These are phyloP conservation scores for Macaria liturata DNA, from an alignment of 2,888 invertebrate species.

Conservation along the genomic window DNA sequence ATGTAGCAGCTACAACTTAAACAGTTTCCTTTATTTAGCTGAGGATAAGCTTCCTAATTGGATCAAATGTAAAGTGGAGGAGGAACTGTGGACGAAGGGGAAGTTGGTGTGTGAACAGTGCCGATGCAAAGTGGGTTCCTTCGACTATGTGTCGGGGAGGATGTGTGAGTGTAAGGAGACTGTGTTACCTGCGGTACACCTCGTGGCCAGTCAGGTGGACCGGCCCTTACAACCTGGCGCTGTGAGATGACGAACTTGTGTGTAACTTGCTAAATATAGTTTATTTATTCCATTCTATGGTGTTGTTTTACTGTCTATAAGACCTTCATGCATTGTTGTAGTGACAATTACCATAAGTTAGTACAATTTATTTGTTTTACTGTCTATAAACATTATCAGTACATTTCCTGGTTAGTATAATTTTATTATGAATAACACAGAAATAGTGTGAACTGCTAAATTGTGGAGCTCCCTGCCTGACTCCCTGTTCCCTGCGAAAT, in stretches of 20 bases:
- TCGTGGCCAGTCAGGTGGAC: slow-evolving; percentile 86
- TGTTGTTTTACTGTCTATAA: slow-evolving; percentile 9
- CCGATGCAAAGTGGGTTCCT: slow-evolving; percentile 84
- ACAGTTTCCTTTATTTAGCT: slow-evolving; percentile 72
- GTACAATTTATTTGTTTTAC: too few relatives aligned
- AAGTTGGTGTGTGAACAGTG: slow-evolving; percentile 86
- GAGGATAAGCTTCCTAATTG: slow-evolving; percentile 84
- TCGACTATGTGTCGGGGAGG: slow-evolving; percentile 85
- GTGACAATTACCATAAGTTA: too few relatives aligned
- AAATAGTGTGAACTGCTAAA: too few relatives aligned
- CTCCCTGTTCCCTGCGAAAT: too few relatives aligned
- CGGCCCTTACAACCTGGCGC: slow-evolving; percentile 48
- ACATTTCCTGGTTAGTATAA: too few relatives aligned
- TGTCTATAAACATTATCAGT: too few relatives aligned
- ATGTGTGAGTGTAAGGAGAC: slow-evolving; percentile 84
- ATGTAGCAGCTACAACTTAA: slow-evolving; percentile 60
- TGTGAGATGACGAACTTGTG: slow-evolving; percentile 6
- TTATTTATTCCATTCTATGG: slow-evolving; percentile 2
- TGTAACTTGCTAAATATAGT: slow-evolving; percentile 4
- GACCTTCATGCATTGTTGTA: too few relatives aligned
- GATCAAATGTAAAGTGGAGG: slow-evolving; percentile 78
- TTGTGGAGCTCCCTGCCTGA: too few relatives aligned
- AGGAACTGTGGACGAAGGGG: slow-evolving; percentile 86
- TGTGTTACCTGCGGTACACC: slow-evolving; percentile 83
- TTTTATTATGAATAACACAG: too few relatives aligned